These are phyloP conservation scores for Gobio occitaniae DNA, from an alignment of 2,797 vertebrate genomes.

Conservation along the genomic window DNA sequence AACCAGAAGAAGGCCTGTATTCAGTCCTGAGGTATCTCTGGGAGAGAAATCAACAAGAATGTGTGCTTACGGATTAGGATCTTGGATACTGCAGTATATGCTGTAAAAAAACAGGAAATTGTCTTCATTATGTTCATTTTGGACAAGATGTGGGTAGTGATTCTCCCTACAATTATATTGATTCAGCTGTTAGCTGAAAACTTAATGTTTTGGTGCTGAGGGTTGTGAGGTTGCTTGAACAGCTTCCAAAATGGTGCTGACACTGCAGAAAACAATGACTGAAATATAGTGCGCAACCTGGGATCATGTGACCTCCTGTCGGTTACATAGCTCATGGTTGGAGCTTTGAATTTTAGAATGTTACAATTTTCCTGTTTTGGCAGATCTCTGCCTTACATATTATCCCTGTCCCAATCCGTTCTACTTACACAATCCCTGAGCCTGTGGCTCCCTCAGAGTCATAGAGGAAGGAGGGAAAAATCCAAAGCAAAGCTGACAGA, in stretches of 20 bases:
- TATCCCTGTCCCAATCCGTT: not conserved
- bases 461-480: constrained; percentile 10
- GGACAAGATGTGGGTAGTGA: constrained; percentile 1
- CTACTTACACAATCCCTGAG: not conserved
- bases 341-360: constrained; percentile 1
- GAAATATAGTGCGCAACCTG: not conserved
- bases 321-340: not conserved
- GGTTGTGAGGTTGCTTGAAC: constrained; percentile 11
- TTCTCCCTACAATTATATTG: not conserved
- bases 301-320: constrained; percentile 19
- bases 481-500: constrained; percentile 4
- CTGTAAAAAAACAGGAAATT: not conserved
- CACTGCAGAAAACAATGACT: constrained; percentile 12
- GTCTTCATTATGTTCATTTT: not conserved
- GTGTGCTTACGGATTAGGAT: not conserved
- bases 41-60: not conserved
- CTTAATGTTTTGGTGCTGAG: not conserved
- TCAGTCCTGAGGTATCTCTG: constrained; percentile 74
- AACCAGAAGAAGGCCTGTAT: constrained; percentile 78
- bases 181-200: constrained; percentile 5
- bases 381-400: constrained; percentile 16
- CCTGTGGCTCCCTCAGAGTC: not conserved
- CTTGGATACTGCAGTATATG: not conserved
- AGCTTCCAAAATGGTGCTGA: constrained; percentile 10
- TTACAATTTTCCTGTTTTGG: not conserved